A percentile compares a stretch with the other conserved stretches of the same genome.
phyloP scores from a whole-genome alignment of 1,140 invertebrate genomes.

The Octopus bimaculoides region DNA sequence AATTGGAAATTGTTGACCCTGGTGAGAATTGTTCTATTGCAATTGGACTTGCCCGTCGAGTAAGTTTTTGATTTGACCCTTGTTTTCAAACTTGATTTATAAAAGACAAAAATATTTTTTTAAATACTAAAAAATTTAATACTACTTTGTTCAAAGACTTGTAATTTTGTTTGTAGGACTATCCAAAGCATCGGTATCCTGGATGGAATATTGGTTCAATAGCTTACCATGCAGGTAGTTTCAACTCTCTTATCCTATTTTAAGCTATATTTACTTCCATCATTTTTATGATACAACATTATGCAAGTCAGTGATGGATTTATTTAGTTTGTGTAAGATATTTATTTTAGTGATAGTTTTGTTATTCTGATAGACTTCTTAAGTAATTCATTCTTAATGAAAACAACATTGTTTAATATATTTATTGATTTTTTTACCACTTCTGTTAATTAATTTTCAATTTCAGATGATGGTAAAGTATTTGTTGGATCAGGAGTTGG shows the following conservation, averaged over 20 bases:
- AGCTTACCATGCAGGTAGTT: constrained; percentile 63
- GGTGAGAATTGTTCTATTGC: constrained; percentile 65
- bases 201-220: constrained; percentile 66
- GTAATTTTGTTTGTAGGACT: constrained; percentile 55
- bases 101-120: not conserved
- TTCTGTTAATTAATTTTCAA: constrained; percentile 16
- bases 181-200: constrained; percentile 63
- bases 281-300: too few species aligned
- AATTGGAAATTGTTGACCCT: constrained; percentile 65
- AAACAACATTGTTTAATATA: too few species aligned
- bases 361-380: too few species aligned
- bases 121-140: not conserved
- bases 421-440: not conserved
- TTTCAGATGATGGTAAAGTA: constrained; percentile 64
- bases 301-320: too few species aligned
- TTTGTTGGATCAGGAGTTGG: constrained; percentile 64
- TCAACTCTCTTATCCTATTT: not conserved
- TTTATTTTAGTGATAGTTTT: too few species aligned
- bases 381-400: too few species aligned
- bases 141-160: not conserved
- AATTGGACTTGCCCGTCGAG: constrained; percentile 63
- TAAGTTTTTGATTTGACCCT: constrained; percentile 33
- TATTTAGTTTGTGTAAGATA: too few species aligned
- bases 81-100: not conserved
- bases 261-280: not conserved